phyloP scores from a whole-genome alignment of 2,888 invertebrate genomes.

The Tetranychus piercei region DNA sequence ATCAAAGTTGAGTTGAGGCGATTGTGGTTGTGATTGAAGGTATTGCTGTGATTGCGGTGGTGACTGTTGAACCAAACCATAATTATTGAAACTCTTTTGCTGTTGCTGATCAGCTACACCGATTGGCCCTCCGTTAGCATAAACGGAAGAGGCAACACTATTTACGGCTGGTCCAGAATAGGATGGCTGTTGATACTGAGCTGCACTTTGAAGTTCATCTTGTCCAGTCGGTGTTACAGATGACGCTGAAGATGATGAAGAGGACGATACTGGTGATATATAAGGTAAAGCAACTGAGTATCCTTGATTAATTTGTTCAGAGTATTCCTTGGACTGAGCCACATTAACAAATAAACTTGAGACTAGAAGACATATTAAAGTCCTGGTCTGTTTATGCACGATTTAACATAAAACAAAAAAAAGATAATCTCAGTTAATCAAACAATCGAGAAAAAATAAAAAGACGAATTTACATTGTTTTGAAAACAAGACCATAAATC shows the following conservation, averaged over 20 bases:
- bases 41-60: not conserved
- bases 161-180: not conserved
- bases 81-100: not conserved
- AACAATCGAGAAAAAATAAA: not conserved
- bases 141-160: not conserved
- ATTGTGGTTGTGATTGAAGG: not conserved
- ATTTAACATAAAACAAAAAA: not conserved
- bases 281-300: not conserved
- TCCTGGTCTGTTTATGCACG: not conserved
- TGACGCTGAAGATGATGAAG: not conserved
- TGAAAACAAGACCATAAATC: no score
- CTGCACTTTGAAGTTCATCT: constrained; percentile 5
- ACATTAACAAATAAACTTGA: not conserved
- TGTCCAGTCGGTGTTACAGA: not conserved
- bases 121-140: not conserved
- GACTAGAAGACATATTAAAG: not conserved
- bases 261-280: not conserved
- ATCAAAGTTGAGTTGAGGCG: not conserved
- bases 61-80: not conserved
- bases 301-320: not conserved
- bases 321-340: not conserved
- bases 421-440: not conserved
- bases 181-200: not conserved
- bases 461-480: not conserved
- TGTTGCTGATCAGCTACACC: not conserved